Evolutionary conservation across 2,113 vertebrate genomes (phyloP).

Genomic region (Pseudopodoces humilis): DNA sequence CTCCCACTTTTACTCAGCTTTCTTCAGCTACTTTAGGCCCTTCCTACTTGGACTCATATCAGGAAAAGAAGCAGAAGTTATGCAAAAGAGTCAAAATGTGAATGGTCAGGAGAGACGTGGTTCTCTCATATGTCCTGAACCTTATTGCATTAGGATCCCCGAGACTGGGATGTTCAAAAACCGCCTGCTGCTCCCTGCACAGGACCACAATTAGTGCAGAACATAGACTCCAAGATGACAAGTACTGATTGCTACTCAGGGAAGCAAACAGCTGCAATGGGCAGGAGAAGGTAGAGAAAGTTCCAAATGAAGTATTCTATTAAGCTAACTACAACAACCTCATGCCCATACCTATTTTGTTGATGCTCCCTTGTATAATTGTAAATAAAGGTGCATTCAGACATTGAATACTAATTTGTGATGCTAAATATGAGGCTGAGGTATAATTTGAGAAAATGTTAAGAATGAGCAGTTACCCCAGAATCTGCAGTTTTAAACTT

Average conservation of each 20-base stretch:
- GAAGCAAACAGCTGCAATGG: neutral
- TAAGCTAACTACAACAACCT: neutral
- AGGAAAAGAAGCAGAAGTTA: neutral
- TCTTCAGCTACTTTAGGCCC: neutral
- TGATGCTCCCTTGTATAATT: neutral
- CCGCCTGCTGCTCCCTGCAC: neutral
- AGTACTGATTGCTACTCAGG: neutral
- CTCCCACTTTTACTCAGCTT: neutral
- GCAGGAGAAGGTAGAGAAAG: neutral
- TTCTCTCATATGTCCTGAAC: neutral
- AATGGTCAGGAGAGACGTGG: neutral
- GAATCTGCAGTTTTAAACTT: conserved; percentile 85
- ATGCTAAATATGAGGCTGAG: neutral
- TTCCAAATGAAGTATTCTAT: neutral
- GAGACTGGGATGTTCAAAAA: neutral
- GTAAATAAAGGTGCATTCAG: neutral
- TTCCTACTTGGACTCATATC: neutral
- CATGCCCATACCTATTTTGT: neutral
- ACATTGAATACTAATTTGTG: neutral
- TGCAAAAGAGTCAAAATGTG: neutral
- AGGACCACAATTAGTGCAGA: neutral
- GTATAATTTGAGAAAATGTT: conserved; percentile 61
- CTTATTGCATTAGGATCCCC: neutral
- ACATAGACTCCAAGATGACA: neutral
- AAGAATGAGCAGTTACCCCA: conserved; percentile 93